These are phyloP conservation scores for Lypha dubia DNA, from an alignment of 2,888 invertebrate genomes.

Conservation along the genomic window DNA sequence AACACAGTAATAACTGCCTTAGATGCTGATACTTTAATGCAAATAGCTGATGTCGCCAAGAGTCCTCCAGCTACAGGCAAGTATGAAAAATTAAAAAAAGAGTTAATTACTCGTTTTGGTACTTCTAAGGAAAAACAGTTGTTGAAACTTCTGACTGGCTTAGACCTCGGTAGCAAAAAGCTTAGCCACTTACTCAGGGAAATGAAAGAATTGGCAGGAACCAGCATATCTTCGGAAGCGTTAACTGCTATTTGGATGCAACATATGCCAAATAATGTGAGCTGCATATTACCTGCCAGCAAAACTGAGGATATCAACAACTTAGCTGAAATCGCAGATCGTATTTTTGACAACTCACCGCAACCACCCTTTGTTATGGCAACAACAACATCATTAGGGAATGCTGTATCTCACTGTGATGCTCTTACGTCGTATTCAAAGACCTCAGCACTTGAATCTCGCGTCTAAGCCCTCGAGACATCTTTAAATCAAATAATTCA, in stretches of 20 bases:
- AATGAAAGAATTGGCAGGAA: constrained; percentile 52
- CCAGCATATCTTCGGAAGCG: constrained; percentile 43
- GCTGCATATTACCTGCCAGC: constrained; percentile 58
- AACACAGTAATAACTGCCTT: constrained; percentile 45
- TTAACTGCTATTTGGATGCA: constrained; percentile 54
- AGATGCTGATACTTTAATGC: constrained; percentile 45
- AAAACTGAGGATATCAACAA: constrained; percentile 32
- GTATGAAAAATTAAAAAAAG: constrained; percentile 64
- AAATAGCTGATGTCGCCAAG: constrained; percentile 57
- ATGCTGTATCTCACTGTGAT: no score
- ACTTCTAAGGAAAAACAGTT: constrained; percentile 53
- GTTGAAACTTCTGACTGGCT: constrained; percentile 48
- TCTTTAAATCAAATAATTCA: no score
- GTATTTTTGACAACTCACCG: background rate
- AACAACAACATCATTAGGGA: no score
- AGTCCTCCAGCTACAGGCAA: constrained; percentile 58
- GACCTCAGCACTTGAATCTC: no score
- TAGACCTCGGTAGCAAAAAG: constrained; percentile 47
- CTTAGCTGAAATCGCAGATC: constrained; percentile 38
- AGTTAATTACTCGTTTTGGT: constrained; percentile 59
- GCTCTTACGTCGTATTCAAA: no score
- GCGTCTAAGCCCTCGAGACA: no score
- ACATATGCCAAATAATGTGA: constrained; percentile 54
- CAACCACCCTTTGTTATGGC: no score
- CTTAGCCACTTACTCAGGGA: constrained; percentile 58